Evolutionary conservation across 2,113 vertebrate genomes (phyloP).

Genomic region (Motacilla tschutschensis): DNA sequence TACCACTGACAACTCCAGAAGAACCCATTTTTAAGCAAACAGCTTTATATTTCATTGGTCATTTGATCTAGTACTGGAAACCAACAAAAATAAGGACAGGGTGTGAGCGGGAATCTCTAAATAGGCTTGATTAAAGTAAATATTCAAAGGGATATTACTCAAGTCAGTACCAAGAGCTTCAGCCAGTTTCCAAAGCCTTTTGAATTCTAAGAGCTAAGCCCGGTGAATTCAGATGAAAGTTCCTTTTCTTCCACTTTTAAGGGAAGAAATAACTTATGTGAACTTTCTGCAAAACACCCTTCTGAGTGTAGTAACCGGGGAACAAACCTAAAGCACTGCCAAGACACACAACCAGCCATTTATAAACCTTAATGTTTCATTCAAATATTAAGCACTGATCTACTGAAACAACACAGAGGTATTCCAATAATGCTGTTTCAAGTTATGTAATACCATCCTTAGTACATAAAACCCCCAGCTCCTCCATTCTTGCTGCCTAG

Average conservation of each 20-base stretch:
- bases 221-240: conserved; percentile 49
- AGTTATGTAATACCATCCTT: conserved; percentile 47
- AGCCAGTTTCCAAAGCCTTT: conserved; percentile 30
- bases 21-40: neutral
- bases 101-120: neutral
- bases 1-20: neutral
- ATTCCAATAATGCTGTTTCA: conserved; percentile 44
- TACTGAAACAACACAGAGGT: conserved; percentile 35
- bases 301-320: conserved; percentile 12
- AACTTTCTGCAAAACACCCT: conserved; percentile 42
- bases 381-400: conserved; percentile 47
- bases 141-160: conserved; percentile 17
- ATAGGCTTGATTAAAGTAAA: conserved; percentile 27
- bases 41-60: neutral
- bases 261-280: conserved; percentile 12
- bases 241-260: conserved; percentile 54
- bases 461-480: conserved; percentile 27
- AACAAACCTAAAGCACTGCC: conserved; percentile 43
- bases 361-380: conserved; percentile 19
- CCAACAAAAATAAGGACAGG: neutral
- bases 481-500: conserved; percentile 36
- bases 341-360: conserved; percentile 20
- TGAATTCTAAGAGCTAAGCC: conserved; percentile 42
- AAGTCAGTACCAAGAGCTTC: neutral
- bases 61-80: neutral